Evolutionary conservation across 2,888 invertebrate species (phyloP).

Genomic region (Phasia obesa): DNA sequence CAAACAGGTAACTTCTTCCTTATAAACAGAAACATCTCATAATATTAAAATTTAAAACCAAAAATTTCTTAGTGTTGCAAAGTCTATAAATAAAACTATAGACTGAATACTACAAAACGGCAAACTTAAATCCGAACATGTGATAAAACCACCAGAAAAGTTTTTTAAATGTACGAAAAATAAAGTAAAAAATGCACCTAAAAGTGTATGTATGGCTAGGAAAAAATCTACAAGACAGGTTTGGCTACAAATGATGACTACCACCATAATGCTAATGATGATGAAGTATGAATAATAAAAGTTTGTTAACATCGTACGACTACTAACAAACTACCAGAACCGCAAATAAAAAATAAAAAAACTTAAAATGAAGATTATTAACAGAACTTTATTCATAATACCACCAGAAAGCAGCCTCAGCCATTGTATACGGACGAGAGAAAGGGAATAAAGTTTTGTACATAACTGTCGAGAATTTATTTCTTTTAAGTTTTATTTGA

Average conservation of each 20-base stretch:
- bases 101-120: slow-evolving; percentile 4
- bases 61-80: neutral
- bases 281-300: slow-evolving; percentile 52
- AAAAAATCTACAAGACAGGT: slow-evolving; percentile 34
- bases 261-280: slow-evolving; percentile 21
- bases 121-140: slow-evolving; percentile 19
- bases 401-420: slow-evolving; percentile 7
- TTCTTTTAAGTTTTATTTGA: slow-evolving; percentile 45
- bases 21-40: neutral
- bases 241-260: slow-evolving; percentile 53
- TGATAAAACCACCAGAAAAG: slow-evolving; percentile 42
- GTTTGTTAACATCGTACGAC: slow-evolving; percentile 55
- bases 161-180: slow-evolving; percentile 5
- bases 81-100: slow-evolving; percentile 40
- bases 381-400: slow-evolving; percentile 40
- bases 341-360: slow-evolving; percentile 11
- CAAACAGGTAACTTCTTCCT: neutral
- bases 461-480: slow-evolving; percentile 60
- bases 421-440: neutral
- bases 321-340: slow-evolving; percentile 22
- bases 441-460: slow-evolving; percentile 43
- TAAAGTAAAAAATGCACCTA: slow-evolving; percentile 13
- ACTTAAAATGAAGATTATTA: slow-evolving; percentile 53
- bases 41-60: neutral
- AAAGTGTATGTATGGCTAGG: slow-evolving; percentile 18